Evolutionary conservation across 2,797 vertebrate species (phyloP), one percentile per base, ranked within the genome.

Genomic region (Enteromius argenteus): DNA sequence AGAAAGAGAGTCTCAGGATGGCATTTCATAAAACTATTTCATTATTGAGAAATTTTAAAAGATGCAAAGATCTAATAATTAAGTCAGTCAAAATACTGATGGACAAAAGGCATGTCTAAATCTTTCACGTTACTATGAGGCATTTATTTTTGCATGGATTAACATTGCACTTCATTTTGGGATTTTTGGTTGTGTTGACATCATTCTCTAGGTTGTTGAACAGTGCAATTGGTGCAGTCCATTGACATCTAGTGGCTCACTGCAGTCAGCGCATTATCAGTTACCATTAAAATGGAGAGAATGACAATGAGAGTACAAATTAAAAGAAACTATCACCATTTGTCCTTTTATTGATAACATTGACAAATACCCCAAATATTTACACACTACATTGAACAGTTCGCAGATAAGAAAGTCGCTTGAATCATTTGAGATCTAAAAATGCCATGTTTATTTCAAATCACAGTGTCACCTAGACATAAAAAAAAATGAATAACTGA

Each of bases 401-500:
- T 39, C 60, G 74, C 74, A 58, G 30, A 74, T 53, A 73, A 79
- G 51, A 84, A 58, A 74, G 32, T 56, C 15, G 11, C 35, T 56
- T n/a, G 46, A 44, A 80, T 66, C 71, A 85, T 84, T 79, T 80
- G 72, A 81, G 85, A 88, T 69, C 79, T 87, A 90, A 86, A 89
- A 89, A 85, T 69, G 68, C 67, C 66, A 74, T 60, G 42, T 87
- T 86, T 83, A 88, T 88, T 88, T 89, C 66, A 87, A 86, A 87
- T 85, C 83, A 87, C 86, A 88, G 85, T 86, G 69, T 86, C 76
- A 87, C 56, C 86, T 85, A 85, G 66, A 85, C 80, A 87, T 80
- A 86, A 71, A n/a, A 39, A 62, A 19, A 7, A 35, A 49, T 4
- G 19, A 21, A 75, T n/a, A 72, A 58, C 42, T 19, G 17, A 75